Percentiles rank a stretch among this genome's conserved stretches.
Evolutionary conservation across 1,140 invertebrate species (phyloP).

Genomic region (Delia radicum): DNA sequence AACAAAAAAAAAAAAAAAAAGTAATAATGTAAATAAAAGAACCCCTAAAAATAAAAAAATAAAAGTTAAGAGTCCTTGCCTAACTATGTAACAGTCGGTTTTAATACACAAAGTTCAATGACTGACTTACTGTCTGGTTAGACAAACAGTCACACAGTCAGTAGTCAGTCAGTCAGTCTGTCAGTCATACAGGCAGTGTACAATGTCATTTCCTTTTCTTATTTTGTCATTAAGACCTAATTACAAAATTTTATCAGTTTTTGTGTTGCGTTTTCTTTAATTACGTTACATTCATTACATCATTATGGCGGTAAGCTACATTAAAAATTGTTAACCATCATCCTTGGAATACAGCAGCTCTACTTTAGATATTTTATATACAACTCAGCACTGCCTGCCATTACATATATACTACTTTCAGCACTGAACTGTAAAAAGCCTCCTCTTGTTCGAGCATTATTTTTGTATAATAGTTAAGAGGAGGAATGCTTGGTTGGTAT

Average conservation of each 20-base stretch:
- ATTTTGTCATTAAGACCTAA: constrained; percentile 21
- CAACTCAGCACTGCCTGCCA: too few relatives aligned
- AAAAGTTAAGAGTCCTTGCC: not conserved
- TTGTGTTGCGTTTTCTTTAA: constrained; percentile 21
- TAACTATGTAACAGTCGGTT: not conserved
- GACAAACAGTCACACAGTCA: too few relatives aligned
- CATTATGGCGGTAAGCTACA: constrained; percentile 11
- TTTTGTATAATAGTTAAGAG: too few relatives aligned
- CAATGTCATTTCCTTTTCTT: constrained; percentile 20
- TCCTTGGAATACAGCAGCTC: not conserved
- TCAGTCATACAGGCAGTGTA: not conserved
- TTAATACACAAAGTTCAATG: not conserved
- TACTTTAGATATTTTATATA: too few relatives aligned
- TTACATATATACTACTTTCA: too few relatives aligned
- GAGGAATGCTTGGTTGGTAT: too few relatives aligned
- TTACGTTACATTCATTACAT: constrained; percentile 20
- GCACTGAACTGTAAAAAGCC: too few relatives aligned
- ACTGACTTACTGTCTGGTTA: not conserved
- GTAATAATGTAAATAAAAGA: not conserved
- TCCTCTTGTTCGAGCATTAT: too few relatives aligned
- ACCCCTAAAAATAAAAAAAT: not conserved
- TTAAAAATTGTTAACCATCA: constrained; percentile 12
- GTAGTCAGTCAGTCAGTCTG: not conserved
- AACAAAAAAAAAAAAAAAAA: not conserved
- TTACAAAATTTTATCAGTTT: constrained; percentile 19